Evolutionary conservation across 2,113 vertebrate species (phyloP).

Genomic region (Chitala chitala): DNA sequence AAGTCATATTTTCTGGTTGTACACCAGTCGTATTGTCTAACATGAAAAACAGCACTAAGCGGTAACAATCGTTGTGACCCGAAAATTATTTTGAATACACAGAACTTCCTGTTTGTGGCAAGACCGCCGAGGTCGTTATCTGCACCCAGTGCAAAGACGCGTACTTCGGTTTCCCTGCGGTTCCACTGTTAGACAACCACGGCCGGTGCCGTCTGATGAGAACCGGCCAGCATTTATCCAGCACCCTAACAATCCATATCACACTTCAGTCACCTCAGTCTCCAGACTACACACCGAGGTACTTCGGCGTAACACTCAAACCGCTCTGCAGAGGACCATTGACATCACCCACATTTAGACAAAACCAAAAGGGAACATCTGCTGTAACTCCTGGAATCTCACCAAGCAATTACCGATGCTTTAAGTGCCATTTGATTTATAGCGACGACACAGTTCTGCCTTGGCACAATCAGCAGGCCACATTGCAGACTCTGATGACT

Average conservation of each 20-base stretch:
- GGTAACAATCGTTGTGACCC: too few species aligned
- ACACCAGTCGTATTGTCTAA: too few species aligned
- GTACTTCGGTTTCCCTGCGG: too few species aligned
- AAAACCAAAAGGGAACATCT: neutral
- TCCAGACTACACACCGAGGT: neutral
- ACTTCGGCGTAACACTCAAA: neutral
- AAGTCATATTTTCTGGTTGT: too few species aligned
- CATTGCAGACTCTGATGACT: constrained; percentile 8
- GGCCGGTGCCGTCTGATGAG: too few species aligned
- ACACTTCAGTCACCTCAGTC: neutral
- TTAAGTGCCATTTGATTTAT: too few species aligned
- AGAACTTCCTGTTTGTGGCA: too few species aligned
- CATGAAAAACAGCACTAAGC: too few species aligned
- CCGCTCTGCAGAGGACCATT: neutral
- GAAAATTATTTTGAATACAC: too few species aligned
- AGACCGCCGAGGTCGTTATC: too few species aligned
- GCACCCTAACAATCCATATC: neutral
- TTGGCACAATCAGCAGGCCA: neutral
- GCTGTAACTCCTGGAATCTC: neutral
- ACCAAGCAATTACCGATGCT: neutral
- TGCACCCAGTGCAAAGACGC: too few species aligned
- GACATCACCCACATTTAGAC: neutral
- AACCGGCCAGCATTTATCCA: neutral
- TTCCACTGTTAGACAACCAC: too few species aligned
- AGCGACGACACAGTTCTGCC: neutral